phyloP scores from a whole-genome alignment of 2,113 vertebrate species.

The Baryphthengus martii region DNA sequence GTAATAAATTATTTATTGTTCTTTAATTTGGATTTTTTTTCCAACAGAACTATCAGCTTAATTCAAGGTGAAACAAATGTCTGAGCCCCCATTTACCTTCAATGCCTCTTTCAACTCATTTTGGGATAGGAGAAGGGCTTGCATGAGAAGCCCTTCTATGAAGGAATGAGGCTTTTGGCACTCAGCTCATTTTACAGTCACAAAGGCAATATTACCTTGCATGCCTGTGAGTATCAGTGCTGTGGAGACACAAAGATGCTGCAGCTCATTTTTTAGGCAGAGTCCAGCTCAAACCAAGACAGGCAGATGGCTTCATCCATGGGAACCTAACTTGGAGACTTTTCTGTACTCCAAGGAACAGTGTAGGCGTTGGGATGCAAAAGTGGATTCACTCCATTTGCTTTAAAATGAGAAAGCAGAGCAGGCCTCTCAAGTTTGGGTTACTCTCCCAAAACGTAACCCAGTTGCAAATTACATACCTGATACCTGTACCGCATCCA shows the following conservation, averaged over 20 bases:
- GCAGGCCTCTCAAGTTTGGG: background rate
- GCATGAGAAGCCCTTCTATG: background rate
- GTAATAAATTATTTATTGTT: constrained; percentile 60
- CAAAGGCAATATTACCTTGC: background rate
- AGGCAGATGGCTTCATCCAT: background rate
- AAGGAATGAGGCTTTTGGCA: background rate
- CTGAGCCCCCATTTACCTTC: background rate
- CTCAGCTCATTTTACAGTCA: background rate
- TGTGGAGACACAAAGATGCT: background rate
- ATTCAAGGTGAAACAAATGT: background rate
- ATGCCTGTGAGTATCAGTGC: background rate
- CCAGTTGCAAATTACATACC: background rate
- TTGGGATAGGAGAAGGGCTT: background rate
- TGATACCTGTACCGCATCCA: background rate
- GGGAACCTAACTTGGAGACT: background rate
- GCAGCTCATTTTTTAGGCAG: background rate
- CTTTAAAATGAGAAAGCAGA: background rate
- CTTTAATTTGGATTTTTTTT: constrained; percentile 41
- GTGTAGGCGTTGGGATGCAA: background rate
- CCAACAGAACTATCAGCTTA: background rate
- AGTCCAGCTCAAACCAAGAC: background rate
- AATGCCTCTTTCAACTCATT: background rate
- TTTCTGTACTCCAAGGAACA: background rate
- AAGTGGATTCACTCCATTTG: background rate
- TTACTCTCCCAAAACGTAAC: background rate